Evolutionary conservation across 2,113 vertebrate species (phyloP).

Genomic region (Dicerorhinus sumatrensis): DNA sequence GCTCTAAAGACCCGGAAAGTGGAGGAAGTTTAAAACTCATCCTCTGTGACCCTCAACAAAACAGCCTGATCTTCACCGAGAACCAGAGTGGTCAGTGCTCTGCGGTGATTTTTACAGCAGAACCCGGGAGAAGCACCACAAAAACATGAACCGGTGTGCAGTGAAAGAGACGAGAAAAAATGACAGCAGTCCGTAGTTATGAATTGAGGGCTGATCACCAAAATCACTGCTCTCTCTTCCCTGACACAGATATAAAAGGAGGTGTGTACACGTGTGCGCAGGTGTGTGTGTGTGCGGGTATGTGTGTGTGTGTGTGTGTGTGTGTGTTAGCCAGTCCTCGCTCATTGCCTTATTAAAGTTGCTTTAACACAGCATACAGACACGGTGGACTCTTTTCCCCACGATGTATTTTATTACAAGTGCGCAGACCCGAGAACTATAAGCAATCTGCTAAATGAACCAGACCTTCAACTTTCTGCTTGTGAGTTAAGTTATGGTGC

Average conservation of each 20-base stretch:
- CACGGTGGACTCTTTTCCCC: accelerated
- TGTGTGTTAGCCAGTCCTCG: accelerated
- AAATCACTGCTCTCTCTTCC: accelerated
- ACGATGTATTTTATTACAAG: neutral
- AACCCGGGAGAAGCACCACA: neutral
- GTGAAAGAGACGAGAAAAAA: accelerated
- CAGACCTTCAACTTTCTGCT: neutral
- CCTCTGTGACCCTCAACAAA: neutral
- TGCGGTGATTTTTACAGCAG: neutral
- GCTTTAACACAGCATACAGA: neutral
- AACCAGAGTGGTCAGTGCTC: neutral
- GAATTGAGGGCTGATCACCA: accelerated
- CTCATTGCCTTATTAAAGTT: neutral
- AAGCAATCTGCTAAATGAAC: conserved; percentile 42
- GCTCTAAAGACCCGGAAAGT: conserved; percentile 36
- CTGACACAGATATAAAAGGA: accelerated
- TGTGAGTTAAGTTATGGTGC: neutral
- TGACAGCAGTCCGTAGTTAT: accelerated
- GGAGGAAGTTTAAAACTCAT: neutral
- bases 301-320: accelerated
- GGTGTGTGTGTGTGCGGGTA: accelerated
- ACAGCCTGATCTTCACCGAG: neutral
- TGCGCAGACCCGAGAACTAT: neutral
- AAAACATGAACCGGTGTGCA: neutral
- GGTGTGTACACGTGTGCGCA: accelerated